Evolutionary conservation across 2,888 invertebrate species (phyloP).

Genomic region (Campoplex capitator): DNA sequence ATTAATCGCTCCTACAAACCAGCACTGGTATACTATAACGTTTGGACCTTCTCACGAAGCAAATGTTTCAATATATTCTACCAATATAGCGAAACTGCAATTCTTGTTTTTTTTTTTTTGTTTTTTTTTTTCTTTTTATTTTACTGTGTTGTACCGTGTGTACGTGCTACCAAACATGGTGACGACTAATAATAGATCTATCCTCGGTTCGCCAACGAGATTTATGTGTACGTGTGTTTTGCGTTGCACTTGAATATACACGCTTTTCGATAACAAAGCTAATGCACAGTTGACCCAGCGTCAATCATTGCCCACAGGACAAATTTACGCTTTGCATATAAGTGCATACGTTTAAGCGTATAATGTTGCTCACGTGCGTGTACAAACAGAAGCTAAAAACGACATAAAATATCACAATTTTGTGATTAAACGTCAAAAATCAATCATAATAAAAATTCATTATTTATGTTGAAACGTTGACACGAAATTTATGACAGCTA

Average conservation of each 20-base stretch:
- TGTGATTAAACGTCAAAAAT: neutral
- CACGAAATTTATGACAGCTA: neutral
- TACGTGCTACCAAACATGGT: neutral
- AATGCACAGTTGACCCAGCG: slow-evolving; percentile 18
- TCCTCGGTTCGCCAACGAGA: slow-evolving; percentile 34
- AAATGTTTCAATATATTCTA: neutral
- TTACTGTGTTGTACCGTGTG: neutral
- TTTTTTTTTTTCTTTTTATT: no score
- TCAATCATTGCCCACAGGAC: slow-evolving; percentile 11
- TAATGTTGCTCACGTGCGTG: neutral
- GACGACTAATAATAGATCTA: slow-evolving; percentile 25
- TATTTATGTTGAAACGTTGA: neutral
- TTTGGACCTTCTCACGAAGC: neutral
- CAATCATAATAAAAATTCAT: neutral
- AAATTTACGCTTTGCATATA: slow-evolving; percentile 12
- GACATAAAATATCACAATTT: neutral
- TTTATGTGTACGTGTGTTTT: slow-evolving; percentile 27
- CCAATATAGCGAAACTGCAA: neutral
- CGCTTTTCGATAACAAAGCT: slow-evolving; percentile 13
- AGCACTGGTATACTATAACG: neutral
- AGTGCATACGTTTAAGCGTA: slow-evolving; percentile 8
- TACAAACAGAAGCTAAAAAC: neutral
- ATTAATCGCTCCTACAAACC: neutral
- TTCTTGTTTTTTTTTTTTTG: neutral
- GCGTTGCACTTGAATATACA: neutral